These are phyloP conservation scores for Vanessa tameamea DNA, from an alignment of 1,140 invertebrate genomes.

Conservation along the genomic window DNA sequence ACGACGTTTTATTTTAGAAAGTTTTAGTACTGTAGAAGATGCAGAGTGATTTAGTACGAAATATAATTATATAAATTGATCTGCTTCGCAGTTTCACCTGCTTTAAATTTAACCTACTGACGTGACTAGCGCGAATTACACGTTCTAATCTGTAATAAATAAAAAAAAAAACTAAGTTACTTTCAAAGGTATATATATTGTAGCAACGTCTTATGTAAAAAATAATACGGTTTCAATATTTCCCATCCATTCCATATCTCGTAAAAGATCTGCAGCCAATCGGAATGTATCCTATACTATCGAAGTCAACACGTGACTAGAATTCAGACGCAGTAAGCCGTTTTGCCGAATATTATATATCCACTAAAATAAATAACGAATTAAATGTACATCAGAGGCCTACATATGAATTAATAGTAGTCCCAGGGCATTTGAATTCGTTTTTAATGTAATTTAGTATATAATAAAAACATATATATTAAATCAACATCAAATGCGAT, in stretches of 20 bases:
- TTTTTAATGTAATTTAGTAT: background rate
- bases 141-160: too few species aligned
- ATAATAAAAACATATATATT: too few species aligned
- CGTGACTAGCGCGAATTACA: too few species aligned
- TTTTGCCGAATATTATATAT: slow-evolving; percentile 28
- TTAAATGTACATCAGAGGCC: slow-evolving; percentile 8
- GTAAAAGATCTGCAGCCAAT: slow-evolving; percentile 62
- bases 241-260: slow-evolving; percentile 41
- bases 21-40: too few species aligned
- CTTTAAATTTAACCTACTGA: too few species aligned
- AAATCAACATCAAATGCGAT: too few species aligned
- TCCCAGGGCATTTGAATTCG: background rate
- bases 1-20: too few species aligned
- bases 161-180: background rate
- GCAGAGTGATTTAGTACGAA: too few species aligned
- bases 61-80: too few species aligned
- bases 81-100: too few species aligned
- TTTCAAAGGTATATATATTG: background rate
- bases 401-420: background rate
- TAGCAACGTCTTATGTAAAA: slow-evolving; percentile 12
- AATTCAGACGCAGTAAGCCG: slow-evolving; percentile 41
- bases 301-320: slow-evolving; percentile 59
- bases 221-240: slow-evolving; percentile 44
- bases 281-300: slow-evolving; percentile 57
- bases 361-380: background rate